phyloP scores from a whole-genome alignment of 1,140 invertebrate species.

The Drosophila insularis region DNA sequence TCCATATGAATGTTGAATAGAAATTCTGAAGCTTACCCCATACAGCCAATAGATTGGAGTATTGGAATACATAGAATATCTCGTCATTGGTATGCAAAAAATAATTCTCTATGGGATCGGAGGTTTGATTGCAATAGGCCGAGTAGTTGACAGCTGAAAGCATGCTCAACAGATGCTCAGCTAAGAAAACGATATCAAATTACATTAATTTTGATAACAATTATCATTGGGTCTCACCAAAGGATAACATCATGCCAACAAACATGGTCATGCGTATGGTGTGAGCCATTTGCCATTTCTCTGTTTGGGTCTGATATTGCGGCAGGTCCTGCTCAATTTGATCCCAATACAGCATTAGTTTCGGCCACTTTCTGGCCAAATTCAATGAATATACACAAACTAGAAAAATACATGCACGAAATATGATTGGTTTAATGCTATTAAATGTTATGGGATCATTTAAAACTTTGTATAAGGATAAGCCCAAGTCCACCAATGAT shows the following conservation, averaged over 20 bases:
- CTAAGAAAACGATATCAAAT: conserved; percentile 18
- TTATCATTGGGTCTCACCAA: conserved; percentile 42
- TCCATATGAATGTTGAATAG: conserved; percentile 76
- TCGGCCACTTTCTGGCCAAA: conserved; percentile 74
- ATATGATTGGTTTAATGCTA: conserved; percentile 74
- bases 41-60: conserved; percentile 51
- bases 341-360: conserved; percentile 71
- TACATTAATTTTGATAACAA: not conserved
- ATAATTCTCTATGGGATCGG: conserved; percentile 70
- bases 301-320: conserved; percentile 58
- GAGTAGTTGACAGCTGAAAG: conserved; percentile 67
- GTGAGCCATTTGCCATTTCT: conserved; percentile 62
- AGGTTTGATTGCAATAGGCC: conserved; percentile 56
- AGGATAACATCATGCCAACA: conserved; percentile 71
- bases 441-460: conserved; percentile 68
- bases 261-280: conserved; percentile 70
- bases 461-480: conserved; percentile 61
- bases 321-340: conserved; percentile 68
- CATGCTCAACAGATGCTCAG: conserved; percentile 74
- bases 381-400: conserved; percentile 49
- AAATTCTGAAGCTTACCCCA: conserved; percentile 73
- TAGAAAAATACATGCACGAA: conserved; percentile 58
- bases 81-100: conserved; percentile 68
- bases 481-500: conserved; percentile 35
- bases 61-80: conserved; percentile 61